Conservation (phyloP, 2,797 vertebrate species). For the Glyptemys insculpta region DNA sequence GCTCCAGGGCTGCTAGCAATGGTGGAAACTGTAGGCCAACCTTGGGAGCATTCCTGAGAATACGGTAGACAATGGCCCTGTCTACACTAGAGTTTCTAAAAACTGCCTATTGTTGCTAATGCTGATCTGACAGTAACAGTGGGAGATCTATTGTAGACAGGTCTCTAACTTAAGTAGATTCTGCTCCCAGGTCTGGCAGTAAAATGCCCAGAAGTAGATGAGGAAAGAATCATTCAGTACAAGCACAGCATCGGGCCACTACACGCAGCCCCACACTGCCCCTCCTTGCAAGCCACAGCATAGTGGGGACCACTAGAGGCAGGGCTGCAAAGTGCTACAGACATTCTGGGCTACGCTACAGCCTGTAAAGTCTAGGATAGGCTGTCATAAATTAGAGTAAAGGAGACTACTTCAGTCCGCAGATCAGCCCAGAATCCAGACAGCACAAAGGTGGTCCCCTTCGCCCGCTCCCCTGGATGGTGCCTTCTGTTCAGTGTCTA, state of each 20-base stretch:
- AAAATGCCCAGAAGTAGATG: accelerated
- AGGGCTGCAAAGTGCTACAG: not conserved
- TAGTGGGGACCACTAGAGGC: not conserved
- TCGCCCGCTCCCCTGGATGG: not conserved
- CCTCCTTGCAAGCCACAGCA: not conserved
- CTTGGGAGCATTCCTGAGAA: not conserved
- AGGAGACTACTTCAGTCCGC: too few species aligned
- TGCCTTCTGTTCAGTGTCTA: not conserved
- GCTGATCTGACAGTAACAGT: not conserved
- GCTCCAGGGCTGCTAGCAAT: not conserved
- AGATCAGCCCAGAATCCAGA: not conserved
- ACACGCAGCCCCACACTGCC: not conserved
- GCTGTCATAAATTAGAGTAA: too few species aligned
- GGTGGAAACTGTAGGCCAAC: not conserved
- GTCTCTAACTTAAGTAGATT: not conserved
- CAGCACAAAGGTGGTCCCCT: not conserved
- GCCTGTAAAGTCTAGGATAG: too few species aligned
- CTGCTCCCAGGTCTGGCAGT: not conserved
- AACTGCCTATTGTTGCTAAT: too few species aligned
- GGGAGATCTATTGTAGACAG: not conserved
- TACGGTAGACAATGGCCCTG: not conserved
- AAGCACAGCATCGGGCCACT: not conserved
- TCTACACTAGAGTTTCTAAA: too few species aligned
- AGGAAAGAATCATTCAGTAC: not conserved
- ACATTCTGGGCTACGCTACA: too few species aligned